A percentile compares a stretch with the other conserved stretches of the same genome.
Evolutionary conservation across 2,888 invertebrate genomes (phyloP).

Genomic region (Gortyna flavago): DNA sequence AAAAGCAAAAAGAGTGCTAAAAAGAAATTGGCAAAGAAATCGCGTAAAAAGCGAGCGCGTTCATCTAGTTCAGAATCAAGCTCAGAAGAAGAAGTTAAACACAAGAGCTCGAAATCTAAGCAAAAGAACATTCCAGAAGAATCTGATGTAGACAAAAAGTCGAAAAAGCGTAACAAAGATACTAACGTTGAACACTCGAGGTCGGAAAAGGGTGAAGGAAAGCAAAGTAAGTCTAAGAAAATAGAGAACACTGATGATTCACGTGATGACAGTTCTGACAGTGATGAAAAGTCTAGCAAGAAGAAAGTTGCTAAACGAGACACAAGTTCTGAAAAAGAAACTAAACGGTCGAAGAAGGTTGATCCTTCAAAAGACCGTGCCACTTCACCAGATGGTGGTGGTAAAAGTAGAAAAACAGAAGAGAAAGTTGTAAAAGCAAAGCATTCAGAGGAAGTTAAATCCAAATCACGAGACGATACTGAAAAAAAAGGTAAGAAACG

Average conservation of each 20-base stretch:
- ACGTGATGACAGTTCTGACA: conserved; percentile 85
- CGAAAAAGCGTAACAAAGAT: conserved; percentile 84
- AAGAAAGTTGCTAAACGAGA: conserved; percentile 87
- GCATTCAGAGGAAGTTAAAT: conserved; percentile 88
- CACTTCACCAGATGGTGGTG: conserved; percentile 81
- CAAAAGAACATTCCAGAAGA: conserved; percentile 88
- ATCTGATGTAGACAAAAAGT: conserved; percentile 85
- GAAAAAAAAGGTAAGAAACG: conserved; percentile 91
- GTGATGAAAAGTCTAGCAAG: conserved; percentile 89
- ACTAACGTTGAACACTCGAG: conserved; percentile 79
- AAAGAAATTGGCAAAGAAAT: conserved; percentile 87
- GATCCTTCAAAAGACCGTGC: conserved; percentile 82
- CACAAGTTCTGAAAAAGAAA: conserved; percentile 86
- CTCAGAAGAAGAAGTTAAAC: conserved; percentile 88
- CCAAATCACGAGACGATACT: conserved; percentile 90
- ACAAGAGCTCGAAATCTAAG: conserved; percentile 85
- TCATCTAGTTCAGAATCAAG: conserved; percentile 89
- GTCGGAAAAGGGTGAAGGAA: conserved; percentile 81
- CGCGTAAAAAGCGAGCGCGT: conserved; percentile 85
- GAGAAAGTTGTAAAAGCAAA: conserved; percentile 87
- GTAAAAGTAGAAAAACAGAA: conserved; percentile 80
- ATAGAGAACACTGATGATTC: conserved; percentile 84
- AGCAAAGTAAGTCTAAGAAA: conserved; percentile 83
- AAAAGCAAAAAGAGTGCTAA: conserved; percentile 86
- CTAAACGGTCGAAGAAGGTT: conserved; percentile 81